Conservation (phyloP, 2,888 invertebrate species). For the Hydrotaea cyrtoneurina region DNA sequence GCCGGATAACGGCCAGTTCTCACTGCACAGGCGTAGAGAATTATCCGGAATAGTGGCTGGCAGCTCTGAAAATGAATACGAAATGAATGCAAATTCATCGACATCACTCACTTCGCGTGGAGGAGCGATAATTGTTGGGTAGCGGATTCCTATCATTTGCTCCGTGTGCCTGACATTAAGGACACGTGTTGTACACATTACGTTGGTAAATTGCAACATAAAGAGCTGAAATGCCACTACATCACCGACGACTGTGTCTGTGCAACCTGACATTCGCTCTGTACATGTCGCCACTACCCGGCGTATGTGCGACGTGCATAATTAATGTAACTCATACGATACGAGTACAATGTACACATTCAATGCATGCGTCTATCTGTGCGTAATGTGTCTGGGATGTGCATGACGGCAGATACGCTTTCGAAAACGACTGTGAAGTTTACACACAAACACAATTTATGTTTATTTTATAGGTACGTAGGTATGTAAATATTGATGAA, state of each 20-base stretch:
- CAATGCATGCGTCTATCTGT: too few relatives aligned
- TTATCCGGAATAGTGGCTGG: not conserved
- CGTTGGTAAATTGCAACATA: conserved; percentile 42
- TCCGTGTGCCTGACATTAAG: conserved; percentile 39
- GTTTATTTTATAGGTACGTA: too few relatives aligned
- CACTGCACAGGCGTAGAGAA: conserved; percentile 44
- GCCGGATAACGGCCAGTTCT: not conserved
- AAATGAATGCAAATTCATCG: conserved; percentile 21
- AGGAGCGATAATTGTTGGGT: conserved; percentile 17
- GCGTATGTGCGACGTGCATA: conserved; percentile 57
- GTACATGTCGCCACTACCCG: not conserved
- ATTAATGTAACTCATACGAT: conserved; percentile 53
- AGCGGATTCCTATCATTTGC: conserved; percentile 23
- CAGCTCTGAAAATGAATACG: not conserved
- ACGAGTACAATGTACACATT: conserved; percentile 19
- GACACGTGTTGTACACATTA: conserved; percentile 57
- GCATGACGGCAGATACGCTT: not conserved
- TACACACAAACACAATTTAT: too few relatives aligned
- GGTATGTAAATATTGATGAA: too few relatives aligned
- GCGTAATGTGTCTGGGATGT: not conserved
- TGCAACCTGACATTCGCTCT: not conserved
- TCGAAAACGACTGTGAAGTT: not conserved
- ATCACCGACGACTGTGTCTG: not conserved
- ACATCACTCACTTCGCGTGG: not conserved
- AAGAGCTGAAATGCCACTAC: conserved; percentile 29